phyloP scores from a whole-genome alignment of 2,797 vertebrate species.

The Spondyliosoma cantharus region DNA sequence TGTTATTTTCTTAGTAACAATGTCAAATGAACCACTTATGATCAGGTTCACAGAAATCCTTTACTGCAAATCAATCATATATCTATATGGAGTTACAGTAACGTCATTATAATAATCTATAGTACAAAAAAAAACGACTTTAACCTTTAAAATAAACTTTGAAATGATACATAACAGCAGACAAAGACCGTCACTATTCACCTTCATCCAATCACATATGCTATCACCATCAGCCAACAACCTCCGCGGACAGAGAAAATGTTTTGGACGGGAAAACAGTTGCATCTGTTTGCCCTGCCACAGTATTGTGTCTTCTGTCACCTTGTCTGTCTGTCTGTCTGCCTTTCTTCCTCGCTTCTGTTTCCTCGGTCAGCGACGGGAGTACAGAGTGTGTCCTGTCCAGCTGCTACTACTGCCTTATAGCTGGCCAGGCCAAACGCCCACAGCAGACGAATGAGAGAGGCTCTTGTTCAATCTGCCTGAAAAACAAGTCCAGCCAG shows the following conservation, averaged over 20 bases:
- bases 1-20: no score
- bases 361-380: constrained; percentile 40
- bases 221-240: constrained; percentile 52
- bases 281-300: constrained; percentile 29
- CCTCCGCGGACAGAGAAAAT: constrained; percentile 25
- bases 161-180: not conserved
- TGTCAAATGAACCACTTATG: not conserved
- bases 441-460: constrained; percentile 70
- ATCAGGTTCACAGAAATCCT: not conserved
- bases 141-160: not conserved
- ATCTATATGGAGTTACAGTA: not conserved
- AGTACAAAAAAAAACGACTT: not conserved
- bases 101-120: not conserved
- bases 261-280: constrained; percentile 34
- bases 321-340: constrained; percentile 48
- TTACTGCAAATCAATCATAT: not conserved
- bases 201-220: constrained; percentile 58
- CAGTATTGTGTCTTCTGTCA: constrained; percentile 58
- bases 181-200: constrained; percentile 11
- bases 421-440: constrained; percentile 56
- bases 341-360: constrained; percentile 32
- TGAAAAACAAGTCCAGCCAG: constrained; percentile 59
- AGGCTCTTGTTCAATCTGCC: constrained; percentile 60
- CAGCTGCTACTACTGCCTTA: constrained; percentile 55
- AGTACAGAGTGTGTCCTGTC: constrained; percentile 61